These are phyloP conservation scores for Coelopa frigida DNA, from an alignment of 1,140 invertebrate species.

Conservation along the genomic window DNA sequence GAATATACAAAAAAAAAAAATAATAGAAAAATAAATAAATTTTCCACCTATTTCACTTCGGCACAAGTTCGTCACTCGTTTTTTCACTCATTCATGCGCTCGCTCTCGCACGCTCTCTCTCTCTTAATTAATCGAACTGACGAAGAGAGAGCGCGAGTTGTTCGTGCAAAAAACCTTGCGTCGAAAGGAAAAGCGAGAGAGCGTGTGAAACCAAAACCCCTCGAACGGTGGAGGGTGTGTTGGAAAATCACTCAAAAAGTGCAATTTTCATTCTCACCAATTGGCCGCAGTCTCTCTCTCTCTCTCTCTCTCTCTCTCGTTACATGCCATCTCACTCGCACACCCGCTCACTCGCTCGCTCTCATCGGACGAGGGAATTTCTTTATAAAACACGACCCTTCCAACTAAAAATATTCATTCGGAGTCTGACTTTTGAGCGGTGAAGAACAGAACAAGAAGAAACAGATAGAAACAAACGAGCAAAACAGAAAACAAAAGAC, in stretches of 20 bases:
- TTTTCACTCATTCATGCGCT: no score
- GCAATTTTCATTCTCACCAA: neutral
- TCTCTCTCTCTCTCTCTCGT: slow-evolving; percentile 11
- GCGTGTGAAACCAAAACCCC: neutral
- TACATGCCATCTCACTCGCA: slow-evolving; percentile 3
- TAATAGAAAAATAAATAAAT: slow-evolving; percentile 2
- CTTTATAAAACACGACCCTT: slow-evolving; percentile 13
- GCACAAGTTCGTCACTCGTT: no score
- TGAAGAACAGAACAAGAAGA: slow-evolving; percentile 16
- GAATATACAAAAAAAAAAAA: neutral
- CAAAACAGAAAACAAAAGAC: slow-evolving; percentile 13
- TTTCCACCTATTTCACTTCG: no score
- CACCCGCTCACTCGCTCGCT: slow-evolving; percentile 10
- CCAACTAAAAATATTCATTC: slow-evolving; percentile 13
- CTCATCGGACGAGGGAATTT: neutral
- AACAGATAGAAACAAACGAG: slow-evolving; percentile 6
- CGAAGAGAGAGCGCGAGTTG: no score
- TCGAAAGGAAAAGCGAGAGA: slow-evolving; percentile 5
- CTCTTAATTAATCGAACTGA: no score
- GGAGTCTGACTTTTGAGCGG: slow-evolving; percentile 18
- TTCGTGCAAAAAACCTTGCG: no score
- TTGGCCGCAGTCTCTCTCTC: slow-evolving; percentile 5
- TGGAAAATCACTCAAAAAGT: neutral
- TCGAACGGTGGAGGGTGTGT: neutral
- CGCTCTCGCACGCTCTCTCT: no score